phyloP scores from a whole-genome alignment of 2,113 vertebrate species.

The crab-eating macaque (Macaca fascicularis) region DNA sequence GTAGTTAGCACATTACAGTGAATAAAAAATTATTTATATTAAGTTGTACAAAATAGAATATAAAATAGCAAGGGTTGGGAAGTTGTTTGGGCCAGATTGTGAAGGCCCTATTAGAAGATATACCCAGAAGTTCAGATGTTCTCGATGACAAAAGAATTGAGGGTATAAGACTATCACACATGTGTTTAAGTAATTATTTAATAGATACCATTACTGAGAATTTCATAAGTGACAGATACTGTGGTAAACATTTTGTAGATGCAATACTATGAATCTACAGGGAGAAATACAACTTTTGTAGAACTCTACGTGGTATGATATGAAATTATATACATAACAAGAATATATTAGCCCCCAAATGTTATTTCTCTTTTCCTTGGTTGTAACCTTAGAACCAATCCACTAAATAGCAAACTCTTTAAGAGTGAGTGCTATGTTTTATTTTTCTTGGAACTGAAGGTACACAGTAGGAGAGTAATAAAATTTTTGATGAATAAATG shows the following conservation, averaged over 20 bases:
- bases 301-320: not conserved
- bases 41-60: not conserved
- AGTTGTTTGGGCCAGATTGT: not conserved
- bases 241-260: not conserved
- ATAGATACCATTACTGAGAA: not conserved
- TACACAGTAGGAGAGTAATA: not conserved
- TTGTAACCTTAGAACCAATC: not conserved
- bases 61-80: not conserved
- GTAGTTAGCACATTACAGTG: not conserved
- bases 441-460: not conserved
- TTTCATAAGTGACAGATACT: not conserved
- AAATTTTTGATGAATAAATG: not conserved
- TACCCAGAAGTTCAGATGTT: not conserved
- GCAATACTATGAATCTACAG: not conserved
- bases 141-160: not conserved
- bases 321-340: not conserved
- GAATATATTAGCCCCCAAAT: not conserved
- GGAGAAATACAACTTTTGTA: not conserved
- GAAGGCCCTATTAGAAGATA: not conserved
- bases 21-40: not conserved
- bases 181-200: slow-evolving; percentile 26
- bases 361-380: not conserved
- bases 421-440: not conserved
- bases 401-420: not conserved
- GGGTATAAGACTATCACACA: not conserved